These are phyloP conservation scores for Parapsyche elsis DNA, from an alignment of 1,140 invertebrate genomes.

Conservation along the genomic window DNA sequence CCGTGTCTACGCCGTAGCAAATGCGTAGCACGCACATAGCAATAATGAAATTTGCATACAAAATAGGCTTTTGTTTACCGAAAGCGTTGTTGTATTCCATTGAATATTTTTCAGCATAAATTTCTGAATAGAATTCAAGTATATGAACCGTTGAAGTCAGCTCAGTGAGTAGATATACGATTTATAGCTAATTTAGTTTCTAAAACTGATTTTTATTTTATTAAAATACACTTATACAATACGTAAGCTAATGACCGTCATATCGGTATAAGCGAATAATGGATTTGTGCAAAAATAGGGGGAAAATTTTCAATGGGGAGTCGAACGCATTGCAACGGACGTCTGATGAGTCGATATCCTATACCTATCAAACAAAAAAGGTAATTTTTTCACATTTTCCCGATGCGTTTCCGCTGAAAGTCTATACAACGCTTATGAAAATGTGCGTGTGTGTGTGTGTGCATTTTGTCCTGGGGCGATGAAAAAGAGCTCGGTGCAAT, in stretches of 20 bases:
- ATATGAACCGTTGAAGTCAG: no score
- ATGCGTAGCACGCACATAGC: constrained; percentile 19
- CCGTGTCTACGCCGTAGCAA: constrained; percentile 26
- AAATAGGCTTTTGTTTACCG: no score
- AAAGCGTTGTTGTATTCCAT: no score
- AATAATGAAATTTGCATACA: background rate
- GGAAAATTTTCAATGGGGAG: background rate
- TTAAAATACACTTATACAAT: no score
- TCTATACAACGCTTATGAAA: background rate
- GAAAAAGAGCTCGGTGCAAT: constrained; percentile 3
- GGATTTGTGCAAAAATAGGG: no score
- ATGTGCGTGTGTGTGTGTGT: background rate
- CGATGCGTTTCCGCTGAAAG: background rate
- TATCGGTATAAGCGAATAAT: no score
- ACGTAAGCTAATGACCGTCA: no score
- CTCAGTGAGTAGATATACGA: no score
- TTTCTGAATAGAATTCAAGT: no score
- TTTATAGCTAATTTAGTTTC: no score
- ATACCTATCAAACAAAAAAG: background rate
- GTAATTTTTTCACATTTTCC: background rate
- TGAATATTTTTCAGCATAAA: no score
- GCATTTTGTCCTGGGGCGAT: background rate
- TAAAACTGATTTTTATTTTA: no score
- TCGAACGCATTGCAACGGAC: background rate
- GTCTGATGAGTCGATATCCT: background rate